Evolutionary conservation across 2,888 invertebrate species (phyloP), one percentile per base, ranked within the genome.

Genomic region (Octonoba sinensis): DNA sequence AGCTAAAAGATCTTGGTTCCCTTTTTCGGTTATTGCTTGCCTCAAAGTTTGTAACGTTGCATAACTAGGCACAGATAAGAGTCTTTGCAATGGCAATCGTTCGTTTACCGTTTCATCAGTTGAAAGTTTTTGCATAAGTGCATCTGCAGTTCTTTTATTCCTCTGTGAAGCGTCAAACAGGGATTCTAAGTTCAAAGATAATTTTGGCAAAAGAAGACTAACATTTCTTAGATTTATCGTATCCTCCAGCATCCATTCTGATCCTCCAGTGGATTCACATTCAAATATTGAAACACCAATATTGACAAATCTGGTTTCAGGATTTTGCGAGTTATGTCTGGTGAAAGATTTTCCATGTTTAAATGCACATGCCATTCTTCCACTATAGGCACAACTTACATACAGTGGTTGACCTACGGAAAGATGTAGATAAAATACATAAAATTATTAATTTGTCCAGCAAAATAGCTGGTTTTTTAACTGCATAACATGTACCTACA

Each of bases 301-400:
- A 88, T 96, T 96, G 27, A 96, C 95, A 88, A 94, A 96, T 74
- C 96, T 91, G 0, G 94, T 94, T 83, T 93, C 93, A 0, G 93
- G 93, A 88, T 93, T 93, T 85, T 91, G 91, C 86, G 92, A 92
- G 64, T 93, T 93, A 0, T 93, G 93, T 0, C 95, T 91, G 0
- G 95, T 95, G 88, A 96, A 96, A 15, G 95, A 95, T 84, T 94
- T 93, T 0, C 96, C 96, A 87, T 95, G 94, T 87, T 97, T 96
- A 89, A 97, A 99, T 3, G 99, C 99, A 89, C 97, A 96, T 0
- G 99, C 99, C 73, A 99, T 94, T 62, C 99, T 92, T 0, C 99
- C 99, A 77, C 96, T 97, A 89, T 99, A 99, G 0, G 99, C 99
- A 49, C 98, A 97, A 88, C 96, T 96, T 82, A 99, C 95, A 88